Evolutionary conservation across 2,888 invertebrate genomes (phyloP), one percentile per base, ranked within the genome.

Genomic region (Acronicta psi): DNA sequence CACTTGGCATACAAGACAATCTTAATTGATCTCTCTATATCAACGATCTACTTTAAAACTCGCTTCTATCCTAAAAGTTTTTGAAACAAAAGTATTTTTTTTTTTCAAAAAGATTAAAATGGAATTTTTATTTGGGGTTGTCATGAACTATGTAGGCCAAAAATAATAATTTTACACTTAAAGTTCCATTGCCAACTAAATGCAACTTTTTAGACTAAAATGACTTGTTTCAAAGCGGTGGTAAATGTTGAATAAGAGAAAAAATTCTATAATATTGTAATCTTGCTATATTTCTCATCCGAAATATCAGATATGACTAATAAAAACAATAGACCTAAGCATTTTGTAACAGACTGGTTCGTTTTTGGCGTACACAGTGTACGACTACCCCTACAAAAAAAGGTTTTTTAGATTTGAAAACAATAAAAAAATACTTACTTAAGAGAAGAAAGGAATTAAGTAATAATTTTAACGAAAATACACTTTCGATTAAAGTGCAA

Each of bases 1-100:
- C 77, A 73, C 74, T 84, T 85, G 83, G 83, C 85, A 83, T 73
- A 72, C 51, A 67, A 63, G 58, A 73, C 56, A 69, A 59, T 55
- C 54, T 69, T 68, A 59, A 69, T 55, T 72, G 73, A 71, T 71
- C 77, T 65, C 67, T 58, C 64, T 78, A 75, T 67, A 55, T 58
- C 52, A 69, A 64, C 63, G 56, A 66, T 56, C 65, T 70, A 73
- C 65, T 18, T 63, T 44, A 59, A 64, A 74, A 74, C 57, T 55
- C 38, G 53, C 42, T 50, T 65, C 61, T 59, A 57, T 34, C 13
- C 29, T 34, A 34, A 13, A 54, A 52, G 55, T 51, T 43, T 51
- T 43, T 4, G 2, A 6, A 34, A 56, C 45, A 54, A 16, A 44
- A 9, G 6, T 0, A 6, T 5, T 36, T 36, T 16, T 16, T 38